Conservation (phyloP, 2,113 vertebrate species). For the Oryzias woworae region DNA sequence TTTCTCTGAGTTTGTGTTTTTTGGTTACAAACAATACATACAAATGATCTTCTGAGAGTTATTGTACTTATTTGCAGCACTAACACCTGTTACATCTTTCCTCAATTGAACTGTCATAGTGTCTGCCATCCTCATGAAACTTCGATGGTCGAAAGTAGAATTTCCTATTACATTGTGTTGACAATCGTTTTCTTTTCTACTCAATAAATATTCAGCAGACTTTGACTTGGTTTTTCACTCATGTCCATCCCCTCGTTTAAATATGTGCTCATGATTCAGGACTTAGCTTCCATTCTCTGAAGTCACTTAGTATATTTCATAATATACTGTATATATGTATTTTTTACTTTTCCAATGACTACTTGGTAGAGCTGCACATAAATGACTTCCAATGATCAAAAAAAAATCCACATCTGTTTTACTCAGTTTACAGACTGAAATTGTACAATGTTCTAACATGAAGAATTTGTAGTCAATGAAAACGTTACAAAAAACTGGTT, state of each 20-base stretch:
- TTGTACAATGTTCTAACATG: neutral
- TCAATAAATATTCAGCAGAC: constrained; percentile 51
- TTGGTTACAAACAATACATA: too few species aligned
- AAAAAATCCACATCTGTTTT: neutral
- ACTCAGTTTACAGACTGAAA: neutral
- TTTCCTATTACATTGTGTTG: constrained; percentile 24
- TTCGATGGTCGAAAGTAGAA: constrained; percentile 1
- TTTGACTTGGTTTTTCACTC: constrained; percentile 39
- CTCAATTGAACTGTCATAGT: neutral
- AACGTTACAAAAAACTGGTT: neutral
- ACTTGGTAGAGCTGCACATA: neutral
- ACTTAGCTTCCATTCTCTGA: constrained; percentile 8
- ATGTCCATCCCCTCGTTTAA: constrained; percentile 35
- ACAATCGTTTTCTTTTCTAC: constrained; percentile 26
- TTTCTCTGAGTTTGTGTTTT: too few species aligned
- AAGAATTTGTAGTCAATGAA: neutral
- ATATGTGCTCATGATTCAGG: constrained; percentile 29
- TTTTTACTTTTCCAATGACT: constrained; percentile 10
- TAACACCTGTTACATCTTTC: neutral
- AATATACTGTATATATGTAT: neutral
- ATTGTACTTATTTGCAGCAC: neutral
- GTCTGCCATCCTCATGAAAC: neutral
- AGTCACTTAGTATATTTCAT: constrained; percentile 12
- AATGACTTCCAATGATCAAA: neutral
- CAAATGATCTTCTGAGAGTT: too few species aligned